Evolutionary conservation across 1,140 invertebrate genomes (phyloP), one percentile per base, ranked within the genome.

Genomic region (Alviniconcha marisindica): DNA sequence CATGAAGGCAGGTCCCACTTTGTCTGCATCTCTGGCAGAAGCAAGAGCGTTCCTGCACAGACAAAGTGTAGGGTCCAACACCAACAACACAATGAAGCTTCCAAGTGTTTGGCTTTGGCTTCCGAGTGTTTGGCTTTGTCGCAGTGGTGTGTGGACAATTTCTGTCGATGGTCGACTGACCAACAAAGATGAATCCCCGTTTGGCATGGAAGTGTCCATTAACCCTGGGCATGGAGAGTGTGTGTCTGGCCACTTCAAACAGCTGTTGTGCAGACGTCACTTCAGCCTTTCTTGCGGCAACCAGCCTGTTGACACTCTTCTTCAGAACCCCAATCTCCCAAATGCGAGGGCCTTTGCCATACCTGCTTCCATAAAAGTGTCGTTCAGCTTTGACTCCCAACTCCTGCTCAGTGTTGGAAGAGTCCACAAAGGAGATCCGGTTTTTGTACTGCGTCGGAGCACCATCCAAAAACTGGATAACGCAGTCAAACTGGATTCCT

Each of bases 271-370:
- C 63, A 42, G 77, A 77, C 42, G 38, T 63, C 21, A 87, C 56
- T 33, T 56, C n/a, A 7, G 14, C 51, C 54, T 83, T 66, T 69
- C 86, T 63, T 24, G 42, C 33, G 18, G 12, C 33, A 21, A 87
- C 84, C 28, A 56, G 77, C 28, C 54, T 33, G 18, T 38, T 74
- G n/a, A 71, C 83, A 36, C 15, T 38, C 42, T 73, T 54, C 48
- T 87, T 88, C 28, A 88, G 33, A 28, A 85, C 44, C 7, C 44
- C 87, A 51, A 84, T 69, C 42, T 86, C 87, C 14, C 81, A 73
- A 79, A 87, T 84, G 71, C 84, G 83, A 56, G 86, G 84, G 3
- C 87, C 87, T 69, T 87, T 88, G 0, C 87, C 86, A 77, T 88
- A 86, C 10, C 86, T n/a, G 31, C 73, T 84, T 0, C 83, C 84